Evolutionary conservation across 2,888 invertebrate genomes (phyloP).

Genomic region (Nemotelus pantherinus): DNA sequence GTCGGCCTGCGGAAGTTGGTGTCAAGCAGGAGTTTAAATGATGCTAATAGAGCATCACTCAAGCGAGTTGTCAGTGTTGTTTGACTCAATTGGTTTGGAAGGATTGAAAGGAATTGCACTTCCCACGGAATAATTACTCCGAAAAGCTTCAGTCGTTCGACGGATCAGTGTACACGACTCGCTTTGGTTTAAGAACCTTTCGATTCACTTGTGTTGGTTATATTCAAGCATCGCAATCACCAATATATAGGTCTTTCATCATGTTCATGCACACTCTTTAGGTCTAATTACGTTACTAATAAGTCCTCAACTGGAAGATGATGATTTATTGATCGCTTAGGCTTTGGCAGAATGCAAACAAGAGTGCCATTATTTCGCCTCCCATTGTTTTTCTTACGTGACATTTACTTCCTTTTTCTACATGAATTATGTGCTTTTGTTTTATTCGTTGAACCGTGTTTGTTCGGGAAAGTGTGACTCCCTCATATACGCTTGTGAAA

Average conservation of each 20-base stretch:
- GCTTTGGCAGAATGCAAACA: background rate
- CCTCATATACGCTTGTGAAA: background rate
- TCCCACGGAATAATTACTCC: too few species aligned
- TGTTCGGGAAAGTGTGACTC: background rate
- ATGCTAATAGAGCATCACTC: constrained; percentile 32
- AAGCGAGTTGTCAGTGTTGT: constrained; percentile 27
- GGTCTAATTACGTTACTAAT: background rate
- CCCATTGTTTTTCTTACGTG: background rate
- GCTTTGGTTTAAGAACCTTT: too few species aligned
- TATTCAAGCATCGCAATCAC: too few species aligned
- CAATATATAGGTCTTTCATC: too few species aligned
- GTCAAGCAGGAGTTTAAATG: background rate
- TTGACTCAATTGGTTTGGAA: constrained; percentile 9
- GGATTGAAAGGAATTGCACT: too few species aligned
- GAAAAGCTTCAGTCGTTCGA: too few species aligned
- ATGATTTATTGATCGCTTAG: constrained; percentile 11
- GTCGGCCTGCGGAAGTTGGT: too few species aligned
- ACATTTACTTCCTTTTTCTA: background rate
- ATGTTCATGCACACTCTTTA: too few species aligned
- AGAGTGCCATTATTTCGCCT: too few species aligned
- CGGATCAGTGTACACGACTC: too few species aligned
- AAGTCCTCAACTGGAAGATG: background rate
- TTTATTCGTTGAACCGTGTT: background rate
- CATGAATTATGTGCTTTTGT: too few species aligned
- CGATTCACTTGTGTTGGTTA: too few species aligned